Evolutionary conservation across 1,140 invertebrate species (phyloP), one percentile per base, ranked within the genome.

Genomic region (Mactra quadrangularis): DNA sequence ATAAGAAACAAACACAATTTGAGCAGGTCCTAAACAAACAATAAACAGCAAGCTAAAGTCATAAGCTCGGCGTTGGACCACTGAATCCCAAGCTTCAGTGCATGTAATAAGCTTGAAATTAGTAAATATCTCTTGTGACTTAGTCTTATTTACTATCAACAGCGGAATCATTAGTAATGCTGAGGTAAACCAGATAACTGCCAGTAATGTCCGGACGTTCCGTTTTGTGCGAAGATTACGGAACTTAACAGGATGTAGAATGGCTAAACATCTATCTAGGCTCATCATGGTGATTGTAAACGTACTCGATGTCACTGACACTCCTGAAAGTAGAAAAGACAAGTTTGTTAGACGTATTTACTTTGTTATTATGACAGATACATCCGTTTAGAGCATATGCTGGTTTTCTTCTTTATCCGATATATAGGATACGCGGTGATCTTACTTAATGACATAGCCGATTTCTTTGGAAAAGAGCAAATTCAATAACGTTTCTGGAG

Each of bases 271-370:
- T 47, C 96, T 93, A 89, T 96, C 96, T 27, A 96, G 94, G 52
- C 96, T 96, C 96, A 97, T 96, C 0, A 95, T 95, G 0, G 95
- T 96, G 82, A 97, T 96, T 3, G 96, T 96, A 89, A 96, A 96
- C 27, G 96, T 95, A 82, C 96, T 96, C 0, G 95, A 95, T 0
- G 95, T 95, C 0, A 96, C 96, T 4, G 96, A 94, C 13, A 96
- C 95, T 52, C 96, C 96, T 96, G 92, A 13, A 87, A 84, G 22
- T 83, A 33, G 68, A 70, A 64, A 76, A 15, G 31, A 41, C 38
- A 41, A 41, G 38, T 41, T 41, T 6, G 15, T 41, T 15, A 60
- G n/a, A n/a, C n/a, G n/a, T n/a, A n/a, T n/a, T n/a, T n/a, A n/a
- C n/a, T n/a, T n/a, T n/a, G n/a, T n/a, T n/a, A n/a, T n/a, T n/a